Conservation (phyloP, 1,140 invertebrate genomes). For the Drosophila lini region DNA sequence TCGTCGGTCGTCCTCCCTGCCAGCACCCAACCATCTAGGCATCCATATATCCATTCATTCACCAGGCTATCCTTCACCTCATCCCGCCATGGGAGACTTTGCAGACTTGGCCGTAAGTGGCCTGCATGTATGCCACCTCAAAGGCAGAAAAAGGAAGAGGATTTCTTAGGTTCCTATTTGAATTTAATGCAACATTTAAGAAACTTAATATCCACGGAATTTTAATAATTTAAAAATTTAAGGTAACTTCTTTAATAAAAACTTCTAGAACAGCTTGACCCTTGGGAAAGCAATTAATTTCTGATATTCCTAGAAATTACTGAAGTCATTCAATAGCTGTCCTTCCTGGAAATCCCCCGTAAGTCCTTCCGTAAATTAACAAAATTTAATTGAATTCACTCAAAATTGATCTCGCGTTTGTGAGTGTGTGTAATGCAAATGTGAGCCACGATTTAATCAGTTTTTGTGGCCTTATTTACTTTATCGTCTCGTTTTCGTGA, state of each 20-base stretch:
- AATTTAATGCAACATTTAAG: neutral
- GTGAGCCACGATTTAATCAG: slow-evolving; percentile 28
- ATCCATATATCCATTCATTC: slow-evolving; percentile 29
- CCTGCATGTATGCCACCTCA: slow-evolving; percentile 10
- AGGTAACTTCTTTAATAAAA: neutral
- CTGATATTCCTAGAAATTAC: neutral
- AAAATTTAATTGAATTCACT: slow-evolving; percentile 19
- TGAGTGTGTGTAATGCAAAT: slow-evolving; percentile 1
- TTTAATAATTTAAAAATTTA: neutral
- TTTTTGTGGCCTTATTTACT: slow-evolving; percentile 45
- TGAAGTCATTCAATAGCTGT: neutral
- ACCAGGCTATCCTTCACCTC: slow-evolving; percentile 6
- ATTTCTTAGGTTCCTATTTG: slow-evolving; percentile 2
- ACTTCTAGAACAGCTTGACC: neutral
- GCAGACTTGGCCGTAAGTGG: slow-evolving; percentile 22
- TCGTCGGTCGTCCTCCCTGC: slow-evolving; percentile 8
- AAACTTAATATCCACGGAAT: neutral
- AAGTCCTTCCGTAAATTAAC: neutral
- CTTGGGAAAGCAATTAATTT: neutral
- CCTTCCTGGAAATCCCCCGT: neutral
- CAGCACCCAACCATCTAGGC: neutral
- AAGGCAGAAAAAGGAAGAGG: slow-evolving; percentile 4
- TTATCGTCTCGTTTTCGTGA: slow-evolving; percentile 37
- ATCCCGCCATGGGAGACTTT: slow-evolving; percentile 4
- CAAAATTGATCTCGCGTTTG: slow-evolving; percentile 2